phyloP scores from a whole-genome alignment of 2,797 vertebrate species.

The Channallabes apus region DNA sequence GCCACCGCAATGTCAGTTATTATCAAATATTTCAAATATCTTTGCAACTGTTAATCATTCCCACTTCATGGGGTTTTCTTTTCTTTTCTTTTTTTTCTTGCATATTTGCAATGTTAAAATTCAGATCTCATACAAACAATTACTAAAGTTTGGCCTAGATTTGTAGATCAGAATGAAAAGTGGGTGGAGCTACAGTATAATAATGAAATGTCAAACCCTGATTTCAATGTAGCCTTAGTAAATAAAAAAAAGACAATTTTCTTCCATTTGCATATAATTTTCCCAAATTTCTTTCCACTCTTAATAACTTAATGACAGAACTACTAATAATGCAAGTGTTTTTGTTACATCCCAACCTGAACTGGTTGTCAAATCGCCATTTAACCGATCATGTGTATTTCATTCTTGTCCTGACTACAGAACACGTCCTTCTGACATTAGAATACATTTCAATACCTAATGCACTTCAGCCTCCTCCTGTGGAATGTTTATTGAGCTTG shows the following conservation, averaged over 20 bases:
- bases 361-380: constrained; percentile 55
- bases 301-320: constrained; percentile 47
- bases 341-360: constrained; percentile 41
- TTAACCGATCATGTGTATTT: constrained; percentile 61
- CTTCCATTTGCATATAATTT: constrained; percentile 19
- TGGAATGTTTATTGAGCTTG: constrained; percentile 56
- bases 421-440: constrained; percentile 49
- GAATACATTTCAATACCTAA: constrained; percentile 69
- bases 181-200: not conserved
- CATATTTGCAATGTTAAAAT: not conserved
- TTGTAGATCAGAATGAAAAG: not conserved
- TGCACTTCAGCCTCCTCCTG: constrained; percentile 53
- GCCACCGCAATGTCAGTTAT: not conserved
- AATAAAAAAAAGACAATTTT: not conserved
- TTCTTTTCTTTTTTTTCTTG: not conserved
- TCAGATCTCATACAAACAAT: not conserved
- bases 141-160: not conserved
- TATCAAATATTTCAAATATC: not conserved
- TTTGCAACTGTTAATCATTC: not conserved
- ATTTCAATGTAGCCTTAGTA: not conserved
- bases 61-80: not conserved
- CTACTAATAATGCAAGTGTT: constrained; percentile 23
- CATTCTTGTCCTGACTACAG: constrained; percentile 48
- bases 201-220: not conserved
- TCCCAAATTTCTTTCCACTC: not conserved